phyloP scores from a whole-genome alignment of 2,113 vertebrate species.

The Danio rerio region DNA sequence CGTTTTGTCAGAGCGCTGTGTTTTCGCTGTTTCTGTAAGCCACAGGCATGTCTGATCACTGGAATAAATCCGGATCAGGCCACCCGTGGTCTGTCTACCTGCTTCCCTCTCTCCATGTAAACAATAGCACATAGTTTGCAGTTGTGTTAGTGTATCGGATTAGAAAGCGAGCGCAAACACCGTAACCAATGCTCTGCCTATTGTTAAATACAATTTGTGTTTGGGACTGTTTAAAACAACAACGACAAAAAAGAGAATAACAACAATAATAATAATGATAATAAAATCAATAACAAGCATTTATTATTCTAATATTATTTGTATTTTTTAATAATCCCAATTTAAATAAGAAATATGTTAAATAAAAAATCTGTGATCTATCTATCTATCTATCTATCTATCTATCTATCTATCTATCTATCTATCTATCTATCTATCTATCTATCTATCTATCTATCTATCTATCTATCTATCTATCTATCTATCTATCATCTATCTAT shows the following conservation, averaged over 20 bases:
- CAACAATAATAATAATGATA: neutral
- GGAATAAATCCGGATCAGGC: constrained; percentile 39
- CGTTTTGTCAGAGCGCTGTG: neutral
- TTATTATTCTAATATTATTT: too few relatives aligned
- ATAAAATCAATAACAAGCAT: neutral
- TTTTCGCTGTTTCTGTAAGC: constrained; percentile 9
- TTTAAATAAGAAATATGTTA: neutral
- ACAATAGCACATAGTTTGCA: constrained; percentile 35
- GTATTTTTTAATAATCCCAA: too few relatives aligned
- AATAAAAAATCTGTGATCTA: neutral
- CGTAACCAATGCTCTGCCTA: neutral
- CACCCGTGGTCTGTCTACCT: neutral
- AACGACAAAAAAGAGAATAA: neutral
- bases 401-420: neutral
- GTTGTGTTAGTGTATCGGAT: constrained; percentile 31
- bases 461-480: constrained; percentile 40
- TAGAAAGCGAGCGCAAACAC: constrained; percentile 28
- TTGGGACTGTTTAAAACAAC: neutral
- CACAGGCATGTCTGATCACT: constrained; percentile 14
- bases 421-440: neutral
- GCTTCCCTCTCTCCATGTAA: constrained; percentile 31
- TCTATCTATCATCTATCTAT: constrained; percentile 27
- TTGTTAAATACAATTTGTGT: neutral
- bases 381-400: neutral
- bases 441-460: neutral